Percentiles rank a stretch among this genome's conserved stretches.
These are phyloP conservation scores for Artibeus lituratus DNA, from an alignment of 2,797 vertebrate genomes.

Conservation along the genomic window DNA sequence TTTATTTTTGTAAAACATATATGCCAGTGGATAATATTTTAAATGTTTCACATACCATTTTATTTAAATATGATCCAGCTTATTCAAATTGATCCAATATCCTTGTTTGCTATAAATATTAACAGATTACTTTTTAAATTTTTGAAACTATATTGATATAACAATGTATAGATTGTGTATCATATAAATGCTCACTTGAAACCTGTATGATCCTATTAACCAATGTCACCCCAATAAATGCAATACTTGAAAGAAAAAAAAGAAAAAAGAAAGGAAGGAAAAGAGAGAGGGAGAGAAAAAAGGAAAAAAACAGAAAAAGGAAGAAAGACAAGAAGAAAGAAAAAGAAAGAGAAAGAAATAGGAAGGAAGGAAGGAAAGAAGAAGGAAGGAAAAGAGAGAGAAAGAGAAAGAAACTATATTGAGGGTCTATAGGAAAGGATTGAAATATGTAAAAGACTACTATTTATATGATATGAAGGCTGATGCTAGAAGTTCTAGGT, in stretches of 20 bases:
- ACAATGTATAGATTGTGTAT: no score
- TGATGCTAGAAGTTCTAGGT: not conserved
- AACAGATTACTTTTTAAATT: conserved; percentile 3
- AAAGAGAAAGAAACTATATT: no score
- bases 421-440: not conserved
- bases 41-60: not conserved
- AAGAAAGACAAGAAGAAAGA: fast-evolving
- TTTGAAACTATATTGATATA: not conserved
- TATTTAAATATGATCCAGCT: conserved; percentile 33
- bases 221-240: no score
- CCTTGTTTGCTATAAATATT: not conserved
- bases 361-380: no score
- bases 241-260: no score
- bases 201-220: no score
- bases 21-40: not conserved
- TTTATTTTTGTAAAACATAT: not conserved
- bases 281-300: fast-evolving
- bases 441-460: not conserved
- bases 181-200: no score
- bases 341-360: no score
- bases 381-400: no score
- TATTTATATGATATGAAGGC: not conserved
- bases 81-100: not conserved
- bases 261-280: no score
- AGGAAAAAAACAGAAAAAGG: no score